Conservation (phyloP, 2,888 invertebrate genomes). For the Chrysolina americana region DNA sequence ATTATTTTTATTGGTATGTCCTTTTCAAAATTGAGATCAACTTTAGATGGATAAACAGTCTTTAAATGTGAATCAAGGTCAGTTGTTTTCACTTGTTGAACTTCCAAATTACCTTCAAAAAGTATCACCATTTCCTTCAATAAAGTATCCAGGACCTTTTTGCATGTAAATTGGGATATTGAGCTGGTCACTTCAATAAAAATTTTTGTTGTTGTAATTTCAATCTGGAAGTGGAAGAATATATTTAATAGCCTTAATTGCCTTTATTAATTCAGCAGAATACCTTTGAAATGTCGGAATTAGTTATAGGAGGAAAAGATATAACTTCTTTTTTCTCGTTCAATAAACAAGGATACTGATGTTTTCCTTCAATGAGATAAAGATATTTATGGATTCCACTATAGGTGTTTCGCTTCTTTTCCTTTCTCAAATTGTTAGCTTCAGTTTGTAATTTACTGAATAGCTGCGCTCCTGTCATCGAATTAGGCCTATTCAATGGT, state of each 20-base stretch:
- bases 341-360: conserved; percentile 80
- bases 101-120: conserved; percentile 65
- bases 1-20: conserved; percentile 48
- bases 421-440: conserved; percentile 85
- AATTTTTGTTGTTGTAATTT: conserved; percentile 76
- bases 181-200: conserved; percentile 85
- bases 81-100: conserved; percentile 81
- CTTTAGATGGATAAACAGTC: conserved; percentile 84
- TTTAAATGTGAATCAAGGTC: conserved; percentile 79
- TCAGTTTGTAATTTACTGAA: conserved; percentile 80
- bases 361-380: conserved; percentile 82
- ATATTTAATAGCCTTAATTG: conserved; percentile 26
- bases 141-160: conserved; percentile 78
- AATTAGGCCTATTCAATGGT: conserved; percentile 76
- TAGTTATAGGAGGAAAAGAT: conserved; percentile 90
- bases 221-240: conserved; percentile 75
- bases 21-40: conserved; percentile 70
- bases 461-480: conserved; percentile 78
- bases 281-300: conserved; percentile 86
- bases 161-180: conserved; percentile 76
- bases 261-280: conserved; percentile 10
- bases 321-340: conserved; percentile 79
- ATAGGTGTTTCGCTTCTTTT: conserved; percentile 86
- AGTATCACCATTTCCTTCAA: conserved; percentile 76
- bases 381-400: conserved; percentile 90